A percentile compares a stretch with the other conserved stretches of the same genome.
phyloP scores from a whole-genome alignment of 2,113 vertebrate genomes.

The Nyctereutes procyonoides region DNA sequence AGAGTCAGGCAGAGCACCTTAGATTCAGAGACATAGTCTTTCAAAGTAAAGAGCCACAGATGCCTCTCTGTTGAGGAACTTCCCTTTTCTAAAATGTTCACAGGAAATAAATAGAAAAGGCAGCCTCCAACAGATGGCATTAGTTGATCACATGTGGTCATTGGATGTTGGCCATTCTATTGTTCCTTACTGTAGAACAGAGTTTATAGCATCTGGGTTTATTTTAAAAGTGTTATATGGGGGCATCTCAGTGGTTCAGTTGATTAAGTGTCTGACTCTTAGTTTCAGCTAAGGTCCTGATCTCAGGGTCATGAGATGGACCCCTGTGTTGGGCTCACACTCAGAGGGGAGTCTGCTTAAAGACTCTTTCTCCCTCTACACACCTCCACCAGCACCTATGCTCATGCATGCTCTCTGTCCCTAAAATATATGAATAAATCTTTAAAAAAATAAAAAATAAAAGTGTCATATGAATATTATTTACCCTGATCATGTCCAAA shows the following conservation, averaged over 20 bases:
- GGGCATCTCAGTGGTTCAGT: not conserved
- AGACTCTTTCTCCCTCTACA: not conserved
- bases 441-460: not conserved
- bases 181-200: not conserved
- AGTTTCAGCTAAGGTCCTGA: not conserved
- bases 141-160: not conserved
- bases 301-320: not conserved
- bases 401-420: not conserved
- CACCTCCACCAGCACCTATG: not conserved
- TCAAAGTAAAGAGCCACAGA: not conserved
- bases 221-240: not conserved
- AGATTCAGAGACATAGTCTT: not conserved
- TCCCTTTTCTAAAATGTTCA: not conserved
- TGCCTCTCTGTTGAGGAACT: not conserved
- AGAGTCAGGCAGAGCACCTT: not conserved
- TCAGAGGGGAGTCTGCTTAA: not conserved
- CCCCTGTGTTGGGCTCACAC: not conserved
- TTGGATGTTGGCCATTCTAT: not conserved
- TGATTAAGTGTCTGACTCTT: not conserved
- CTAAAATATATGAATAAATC: not conserved
- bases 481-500: not conserved
- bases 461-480: not conserved
- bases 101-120: not conserved
- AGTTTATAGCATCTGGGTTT: not conserved
- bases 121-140: conserved; percentile 14